Conservation (phyloP, 2,113 vertebrate genomes). For the Chloropsis cyanopogon region DNA sequence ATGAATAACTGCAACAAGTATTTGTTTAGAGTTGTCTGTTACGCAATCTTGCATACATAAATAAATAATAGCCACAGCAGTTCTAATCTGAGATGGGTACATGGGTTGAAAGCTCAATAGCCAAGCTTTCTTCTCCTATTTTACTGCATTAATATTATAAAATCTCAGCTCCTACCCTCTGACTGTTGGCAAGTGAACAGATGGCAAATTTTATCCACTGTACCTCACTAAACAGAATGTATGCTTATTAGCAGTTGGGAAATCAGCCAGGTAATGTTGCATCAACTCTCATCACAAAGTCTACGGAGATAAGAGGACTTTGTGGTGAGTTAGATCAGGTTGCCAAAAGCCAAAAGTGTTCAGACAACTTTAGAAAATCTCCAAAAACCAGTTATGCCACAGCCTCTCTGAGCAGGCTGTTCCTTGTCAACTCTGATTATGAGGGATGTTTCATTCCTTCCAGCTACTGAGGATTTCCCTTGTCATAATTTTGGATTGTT, state of each 20-base stretch:
- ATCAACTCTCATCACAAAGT: not conserved
- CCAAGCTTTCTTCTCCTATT: not conserved
- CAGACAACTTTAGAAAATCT: not conserved
- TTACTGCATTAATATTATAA: slow-evolving; percentile 8
- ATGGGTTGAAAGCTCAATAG: not conserved
- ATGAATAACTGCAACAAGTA: not conserved
- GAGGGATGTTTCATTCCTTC: not conserved
- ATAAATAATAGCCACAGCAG: not conserved
- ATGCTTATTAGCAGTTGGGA: slow-evolving; percentile 15
- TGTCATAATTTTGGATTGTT: not conserved
- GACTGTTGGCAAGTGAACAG: slow-evolving; percentile 26
- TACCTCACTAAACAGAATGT: not conserved
- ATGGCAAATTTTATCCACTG: slow-evolving; percentile 31
- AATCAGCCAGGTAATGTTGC: not conserved
- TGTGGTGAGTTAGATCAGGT: not conserved
- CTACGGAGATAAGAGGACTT: not conserved
- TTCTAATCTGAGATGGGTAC: not conserved
- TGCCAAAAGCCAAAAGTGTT: not conserved
- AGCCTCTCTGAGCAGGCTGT: not conserved
- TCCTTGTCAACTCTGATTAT: not conserved
- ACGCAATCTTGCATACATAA: not conserved
- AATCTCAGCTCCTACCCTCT: not conserved
- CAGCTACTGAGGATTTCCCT: not conserved
- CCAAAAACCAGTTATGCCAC: not conserved
- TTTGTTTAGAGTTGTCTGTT: not conserved